phyloP scores from a whole-genome alignment of 1,140 invertebrate species.

The Drosophila seguyi region DNA sequence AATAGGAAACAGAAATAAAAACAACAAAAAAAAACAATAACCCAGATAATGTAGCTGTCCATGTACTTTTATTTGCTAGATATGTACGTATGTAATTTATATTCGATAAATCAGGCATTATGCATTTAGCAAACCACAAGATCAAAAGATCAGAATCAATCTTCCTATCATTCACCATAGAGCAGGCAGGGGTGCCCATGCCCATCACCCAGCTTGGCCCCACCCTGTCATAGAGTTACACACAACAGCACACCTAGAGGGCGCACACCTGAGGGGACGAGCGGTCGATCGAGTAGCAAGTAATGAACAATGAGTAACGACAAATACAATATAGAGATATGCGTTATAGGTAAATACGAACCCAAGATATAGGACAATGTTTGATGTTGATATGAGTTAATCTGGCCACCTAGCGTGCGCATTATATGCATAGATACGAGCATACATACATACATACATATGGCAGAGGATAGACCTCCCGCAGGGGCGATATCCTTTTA shows the following conservation, averaged over 20 bases:
- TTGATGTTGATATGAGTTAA: conserved; percentile 79
- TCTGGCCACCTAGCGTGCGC: conserved; percentile 61
- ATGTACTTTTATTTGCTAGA: conserved; percentile 77
- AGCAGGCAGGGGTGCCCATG: conserved; percentile 1
- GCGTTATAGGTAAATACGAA: conserved; percentile 54
- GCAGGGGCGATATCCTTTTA: too few species aligned
- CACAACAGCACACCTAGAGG: conserved; percentile 14
- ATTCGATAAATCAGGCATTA: conserved; percentile 78
- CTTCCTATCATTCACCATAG: conserved; percentile 33
- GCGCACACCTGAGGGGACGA: conserved; percentile 25
- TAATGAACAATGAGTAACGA: conserved; percentile 54
- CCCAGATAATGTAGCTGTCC: conserved; percentile 63
- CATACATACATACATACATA: conserved; percentile 31
- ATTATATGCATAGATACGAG: conserved; percentile 60
- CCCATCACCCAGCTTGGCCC: not conserved
- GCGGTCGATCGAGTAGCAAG: conserved; percentile 39
- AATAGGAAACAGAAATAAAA: conserved; percentile 37
- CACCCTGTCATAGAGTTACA: conserved; percentile 4
- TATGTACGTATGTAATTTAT: conserved; percentile 82
- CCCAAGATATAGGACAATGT: conserved; percentile 77
- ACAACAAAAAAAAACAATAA: not conserved
- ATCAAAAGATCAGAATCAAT: conserved; percentile 27
- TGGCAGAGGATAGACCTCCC: not conserved
- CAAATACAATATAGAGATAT: conserved; percentile 67
- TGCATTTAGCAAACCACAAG: conserved; percentile 68